Conservation (phyloP, 2,113 vertebrate species). For the Scytalopus superciliaris region DNA sequence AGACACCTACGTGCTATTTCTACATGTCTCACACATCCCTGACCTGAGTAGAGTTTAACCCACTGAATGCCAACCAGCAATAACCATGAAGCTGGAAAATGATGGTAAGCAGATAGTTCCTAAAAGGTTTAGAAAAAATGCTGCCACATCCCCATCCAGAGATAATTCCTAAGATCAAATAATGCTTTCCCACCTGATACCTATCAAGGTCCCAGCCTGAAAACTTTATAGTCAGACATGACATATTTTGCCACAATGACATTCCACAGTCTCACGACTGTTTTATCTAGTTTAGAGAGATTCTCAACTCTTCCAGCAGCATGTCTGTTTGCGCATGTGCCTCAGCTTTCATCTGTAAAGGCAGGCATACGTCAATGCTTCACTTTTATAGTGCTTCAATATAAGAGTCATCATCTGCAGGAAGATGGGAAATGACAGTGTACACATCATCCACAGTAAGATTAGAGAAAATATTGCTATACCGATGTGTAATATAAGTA, state of each 20-base stretch:
- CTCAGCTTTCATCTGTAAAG: not conserved
- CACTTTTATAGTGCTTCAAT: not conserved
- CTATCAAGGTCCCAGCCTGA: not conserved
- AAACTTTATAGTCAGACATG: not conserved
- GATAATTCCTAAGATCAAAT: not conserved
- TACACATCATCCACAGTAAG: not conserved
- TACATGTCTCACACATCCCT: not conserved
- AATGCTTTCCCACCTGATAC: not conserved
- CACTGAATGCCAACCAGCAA: not conserved
- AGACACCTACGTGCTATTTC: constrained; percentile 27
- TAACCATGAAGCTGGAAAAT: not conserved
- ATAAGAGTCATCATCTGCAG: not conserved
- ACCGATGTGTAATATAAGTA: not conserved
- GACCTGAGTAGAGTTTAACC: not conserved
- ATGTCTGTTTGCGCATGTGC: not conserved
- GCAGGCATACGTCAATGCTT: not conserved
- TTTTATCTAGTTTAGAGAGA: not conserved
- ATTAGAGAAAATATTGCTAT: not conserved
- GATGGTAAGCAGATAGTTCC: not conserved
- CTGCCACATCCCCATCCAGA: not conserved
- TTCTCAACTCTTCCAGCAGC: not conserved
- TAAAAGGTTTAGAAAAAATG: not conserved
- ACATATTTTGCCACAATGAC: not conserved
- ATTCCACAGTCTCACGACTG: not conserved
- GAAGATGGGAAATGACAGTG: not conserved